Evolutionary conservation across 2,113 vertebrate genomes (phyloP).

Genomic region (Orientallactaga bullata): DNA sequence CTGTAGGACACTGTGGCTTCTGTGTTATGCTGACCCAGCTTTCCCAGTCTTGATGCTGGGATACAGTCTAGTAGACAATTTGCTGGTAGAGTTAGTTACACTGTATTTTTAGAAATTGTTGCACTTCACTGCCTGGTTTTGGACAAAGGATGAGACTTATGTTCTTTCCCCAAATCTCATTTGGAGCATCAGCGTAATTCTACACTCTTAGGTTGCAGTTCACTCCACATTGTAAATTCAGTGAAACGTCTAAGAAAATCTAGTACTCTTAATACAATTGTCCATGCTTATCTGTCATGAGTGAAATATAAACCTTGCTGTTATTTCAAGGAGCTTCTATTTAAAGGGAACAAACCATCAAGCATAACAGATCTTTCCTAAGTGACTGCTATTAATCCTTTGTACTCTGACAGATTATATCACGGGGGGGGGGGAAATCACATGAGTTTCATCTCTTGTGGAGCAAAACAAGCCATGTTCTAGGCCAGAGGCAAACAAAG

Average conservation of each 20-base stretch:
- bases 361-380: constrained; percentile 47
- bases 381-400: constrained; percentile 7
- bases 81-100: background rate
- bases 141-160: background rate
- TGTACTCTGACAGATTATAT: constrained; percentile 58
- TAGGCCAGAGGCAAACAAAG: constrained; percentile 57
- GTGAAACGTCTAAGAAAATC: constrained; percentile 59
- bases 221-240: constrained; percentile 41
- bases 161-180: background rate
- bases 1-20: background rate
- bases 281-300: constrained; percentile 35
- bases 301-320: constrained; percentile 48
- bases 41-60: background rate
- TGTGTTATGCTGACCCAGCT: background rate
- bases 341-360: constrained; percentile 30
- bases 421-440: background rate
- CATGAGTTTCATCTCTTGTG: constrained; percentile 39
- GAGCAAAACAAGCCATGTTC: constrained; percentile 58
- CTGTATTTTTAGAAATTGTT: constrained; percentile 48
- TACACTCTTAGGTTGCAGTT: constrained; percentile 13
- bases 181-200: background rate
- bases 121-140: background rate
- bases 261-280: background rate
- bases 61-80: background rate
- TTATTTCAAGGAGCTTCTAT: constrained; percentile 62